Evolutionary conservation across 2,888 invertebrate genomes (phyloP).

Genomic region (Folsomia manolachei): DNA sequence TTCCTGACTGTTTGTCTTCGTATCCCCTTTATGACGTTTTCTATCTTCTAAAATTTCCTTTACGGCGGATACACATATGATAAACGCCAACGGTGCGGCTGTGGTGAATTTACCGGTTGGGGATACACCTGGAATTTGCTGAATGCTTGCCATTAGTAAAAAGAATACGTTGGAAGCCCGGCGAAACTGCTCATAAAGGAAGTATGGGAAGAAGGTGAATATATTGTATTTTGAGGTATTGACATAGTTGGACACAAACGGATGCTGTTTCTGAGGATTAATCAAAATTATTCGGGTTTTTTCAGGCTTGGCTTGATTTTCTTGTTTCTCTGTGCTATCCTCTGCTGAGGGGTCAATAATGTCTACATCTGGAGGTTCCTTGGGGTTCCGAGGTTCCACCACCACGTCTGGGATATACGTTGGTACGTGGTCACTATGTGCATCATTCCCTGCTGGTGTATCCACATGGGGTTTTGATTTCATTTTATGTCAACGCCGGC

Average conservation of each 20-base stretch:
- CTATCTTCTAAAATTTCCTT: constrained; percentile 8
- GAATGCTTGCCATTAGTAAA: neutral
- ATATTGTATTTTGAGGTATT: constrained; percentile 5
- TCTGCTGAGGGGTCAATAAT: too few relatives aligned
- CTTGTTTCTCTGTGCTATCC: too few relatives aligned
- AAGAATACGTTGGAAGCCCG: constrained; percentile 10
- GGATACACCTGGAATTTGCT: constrained; percentile 3
- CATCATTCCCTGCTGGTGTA: too few relatives aligned
- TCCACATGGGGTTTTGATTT: too few relatives aligned
- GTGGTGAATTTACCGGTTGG: constrained; percentile 1
- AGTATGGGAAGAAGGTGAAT: neutral
- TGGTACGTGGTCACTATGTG: too few relatives aligned
- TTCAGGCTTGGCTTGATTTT: too few relatives aligned
- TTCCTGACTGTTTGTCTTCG: neutral
- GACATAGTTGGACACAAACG: neutral
- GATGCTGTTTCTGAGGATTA: neutral
- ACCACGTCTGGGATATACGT: too few relatives aligned
- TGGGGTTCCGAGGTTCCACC: too few relatives aligned
- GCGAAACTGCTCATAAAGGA: constrained; percentile 13
- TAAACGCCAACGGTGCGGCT: neutral
- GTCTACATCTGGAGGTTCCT: too few relatives aligned
- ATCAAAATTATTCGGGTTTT: neutral
- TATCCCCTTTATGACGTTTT: neutral
- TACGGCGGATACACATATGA: neutral
- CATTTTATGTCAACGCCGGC: too few relatives aligned